Conservation (phyloP, 1,140 invertebrate species). For the Teleopsis dalmanni region DNA sequence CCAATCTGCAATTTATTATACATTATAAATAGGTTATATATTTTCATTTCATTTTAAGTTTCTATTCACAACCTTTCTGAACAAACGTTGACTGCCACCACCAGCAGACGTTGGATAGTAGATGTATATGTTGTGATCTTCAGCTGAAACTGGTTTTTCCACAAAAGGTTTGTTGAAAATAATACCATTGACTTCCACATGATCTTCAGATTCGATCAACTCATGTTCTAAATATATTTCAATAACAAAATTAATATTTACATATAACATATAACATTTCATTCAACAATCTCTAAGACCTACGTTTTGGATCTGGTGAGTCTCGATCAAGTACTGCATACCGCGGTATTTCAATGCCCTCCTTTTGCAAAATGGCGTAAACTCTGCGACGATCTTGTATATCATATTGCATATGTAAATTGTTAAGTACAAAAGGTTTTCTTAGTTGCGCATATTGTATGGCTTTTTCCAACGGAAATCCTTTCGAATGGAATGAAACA, state of each 20-base stretch:
- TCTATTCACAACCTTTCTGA: slow-evolving; percentile 72
- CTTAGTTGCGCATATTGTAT: slow-evolving; percentile 90
- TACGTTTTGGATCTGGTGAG: slow-evolving; percentile 81
- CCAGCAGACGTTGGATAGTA: slow-evolving; percentile 99
- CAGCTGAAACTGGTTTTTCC: slow-evolving; percentile 76
- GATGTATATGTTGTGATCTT: slow-evolving; percentile 99
- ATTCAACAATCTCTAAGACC: slow-evolving; percentile 24
- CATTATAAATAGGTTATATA: neutral
- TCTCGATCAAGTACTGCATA: slow-evolving; percentile 96
- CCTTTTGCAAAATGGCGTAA: slow-evolving; percentile 86
- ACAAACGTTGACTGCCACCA: slow-evolving; percentile 90
- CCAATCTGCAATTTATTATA: slow-evolving; percentile 67
- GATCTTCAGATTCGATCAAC: slow-evolving; percentile 94
- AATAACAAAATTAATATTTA: neutral
- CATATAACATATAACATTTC: neutral
- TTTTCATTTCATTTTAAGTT: neutral
- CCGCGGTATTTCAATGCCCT: slow-evolving; percentile 94
- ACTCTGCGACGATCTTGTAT: slow-evolving; percentile 92
- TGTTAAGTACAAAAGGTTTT: slow-evolving; percentile 96
- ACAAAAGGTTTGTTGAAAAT: slow-evolving; percentile 99
- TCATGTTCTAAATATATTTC: slow-evolving; percentile 65
- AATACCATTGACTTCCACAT: slow-evolving; percentile 95
- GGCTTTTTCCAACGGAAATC: slow-evolving; percentile 97
- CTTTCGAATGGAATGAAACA: slow-evolving; percentile 97
- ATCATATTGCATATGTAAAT: slow-evolving; percentile 97